These are phyloP conservation scores for Catocala sponsa DNA, from an alignment of 2,888 invertebrate genomes.

Conservation along the genomic window DNA sequence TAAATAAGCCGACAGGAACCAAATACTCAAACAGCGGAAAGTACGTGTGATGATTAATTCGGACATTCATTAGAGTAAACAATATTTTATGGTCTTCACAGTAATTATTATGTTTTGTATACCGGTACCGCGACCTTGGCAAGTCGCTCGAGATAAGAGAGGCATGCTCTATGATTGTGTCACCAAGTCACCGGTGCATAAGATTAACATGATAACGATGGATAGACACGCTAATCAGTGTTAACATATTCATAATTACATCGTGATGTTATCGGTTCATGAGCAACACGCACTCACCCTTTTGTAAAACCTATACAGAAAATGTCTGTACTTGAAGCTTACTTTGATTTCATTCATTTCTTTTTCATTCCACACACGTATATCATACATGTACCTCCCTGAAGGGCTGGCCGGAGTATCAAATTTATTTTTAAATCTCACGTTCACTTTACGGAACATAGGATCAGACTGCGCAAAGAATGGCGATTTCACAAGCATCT, in stretches of 20 bases:
- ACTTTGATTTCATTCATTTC: too few species aligned
- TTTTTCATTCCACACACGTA: too few species aligned
- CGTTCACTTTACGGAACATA: too few species aligned
- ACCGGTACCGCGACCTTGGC: slow-evolving; percentile 62
- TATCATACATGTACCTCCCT: too few species aligned
- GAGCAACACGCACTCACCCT: too few species aligned
- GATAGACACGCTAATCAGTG: slow-evolving; percentile 54
- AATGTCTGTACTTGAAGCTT: too few species aligned
- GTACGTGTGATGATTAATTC: slow-evolving; percentile 29
- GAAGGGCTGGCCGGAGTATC: too few species aligned
- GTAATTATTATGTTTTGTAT: slow-evolving; percentile 33
- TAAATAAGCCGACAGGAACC: too few species aligned
- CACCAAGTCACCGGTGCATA: slow-evolving; percentile 66
- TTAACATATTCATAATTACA: slow-evolving; percentile 36
- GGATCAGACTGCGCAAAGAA: too few species aligned
- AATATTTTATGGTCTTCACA: slow-evolving; percentile 2
- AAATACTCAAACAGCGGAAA: slow-evolving; percentile 2
- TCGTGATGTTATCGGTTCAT: slow-evolving; percentile 28
- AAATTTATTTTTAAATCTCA: too few species aligned
- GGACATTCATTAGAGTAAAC: slow-evolving; percentile 7
- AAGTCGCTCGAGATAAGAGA: slow-evolving; percentile 64
- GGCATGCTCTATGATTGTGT: slow-evolving; percentile 59
- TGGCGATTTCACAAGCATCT: too few species aligned
- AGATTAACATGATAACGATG: slow-evolving; percentile 68
- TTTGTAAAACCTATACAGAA: too few species aligned